Conservation (phyloP, 2,797 vertebrate species). For the Xiphophorus birchmanni region DNA sequence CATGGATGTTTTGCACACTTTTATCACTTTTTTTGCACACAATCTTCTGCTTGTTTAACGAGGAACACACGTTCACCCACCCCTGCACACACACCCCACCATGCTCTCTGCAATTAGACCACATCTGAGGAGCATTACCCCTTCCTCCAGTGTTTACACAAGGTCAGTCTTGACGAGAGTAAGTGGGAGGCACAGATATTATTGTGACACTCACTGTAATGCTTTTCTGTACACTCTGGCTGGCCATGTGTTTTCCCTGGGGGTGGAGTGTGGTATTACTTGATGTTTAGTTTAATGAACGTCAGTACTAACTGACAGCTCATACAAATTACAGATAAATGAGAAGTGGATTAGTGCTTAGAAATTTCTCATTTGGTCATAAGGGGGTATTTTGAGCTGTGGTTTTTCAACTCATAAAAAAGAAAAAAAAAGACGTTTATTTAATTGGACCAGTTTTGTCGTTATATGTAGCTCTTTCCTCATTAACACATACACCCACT, state of each 20-base stretch:
- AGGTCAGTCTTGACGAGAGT: conserved; percentile 67
- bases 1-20: conserved; percentile 59
- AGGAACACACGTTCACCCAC: conserved; percentile 26
- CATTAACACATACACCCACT: conserved; percentile 51
- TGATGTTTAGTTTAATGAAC: conserved; percentile 70
- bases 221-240: conserved; percentile 56
- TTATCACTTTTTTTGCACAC: conserved; percentile 45
- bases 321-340: conserved; percentile 51
- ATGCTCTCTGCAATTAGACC: conserved; percentile 68
- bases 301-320: conserved; percentile 63
- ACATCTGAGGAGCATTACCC: conserved; percentile 78
- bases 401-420: neutral
- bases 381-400: neutral
- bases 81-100: conserved; percentile 23
- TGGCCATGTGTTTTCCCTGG: conserved; percentile 71
- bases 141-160: conserved; percentile 72
- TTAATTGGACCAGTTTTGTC: conserved; percentile 41
- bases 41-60: conserved; percentile 43
- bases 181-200: conserved; percentile 72
- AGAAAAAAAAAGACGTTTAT: neutral
- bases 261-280: conserved; percentile 66
- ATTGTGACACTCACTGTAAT: conserved; percentile 75
- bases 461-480: conserved; percentile 37
- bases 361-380: conserved; percentile 19
- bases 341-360: conserved; percentile 17